A percentile compares a stretch with the other conserved stretches of the same genome.
Evolutionary conservation across 2,797 vertebrate species (phyloP).

Genomic region (Sylvia borin): DNA sequence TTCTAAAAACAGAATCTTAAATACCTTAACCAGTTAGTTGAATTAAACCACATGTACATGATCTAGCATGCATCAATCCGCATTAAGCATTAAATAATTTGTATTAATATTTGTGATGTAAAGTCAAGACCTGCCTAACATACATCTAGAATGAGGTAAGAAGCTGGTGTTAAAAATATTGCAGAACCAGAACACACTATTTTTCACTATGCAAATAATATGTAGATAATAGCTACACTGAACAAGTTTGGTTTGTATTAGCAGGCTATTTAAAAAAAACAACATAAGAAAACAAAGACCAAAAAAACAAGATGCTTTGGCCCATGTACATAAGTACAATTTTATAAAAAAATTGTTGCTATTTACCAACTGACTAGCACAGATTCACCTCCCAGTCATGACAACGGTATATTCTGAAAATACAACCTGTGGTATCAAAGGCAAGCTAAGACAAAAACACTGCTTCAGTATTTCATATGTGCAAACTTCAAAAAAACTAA

Average conservation of each 20-base stretch:
- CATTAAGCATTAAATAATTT: background rate
- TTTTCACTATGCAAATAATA: background rate
- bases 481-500: background rate
- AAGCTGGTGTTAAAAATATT: background rate
- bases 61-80: background rate
- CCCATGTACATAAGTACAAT: background rate
- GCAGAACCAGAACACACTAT: background rate
- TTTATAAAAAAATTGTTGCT: background rate
- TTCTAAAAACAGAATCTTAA: background rate
- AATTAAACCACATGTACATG: background rate
- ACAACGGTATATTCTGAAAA: background rate
- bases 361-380: background rate
- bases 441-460: background rate
- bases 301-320: background rate
- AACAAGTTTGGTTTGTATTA: background rate
- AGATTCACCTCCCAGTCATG: background rate
- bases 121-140: background rate
- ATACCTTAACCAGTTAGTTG: background rate
- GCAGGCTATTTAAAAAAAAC: background rate
- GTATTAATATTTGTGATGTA: background rate
- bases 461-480: background rate
- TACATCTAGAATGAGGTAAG: background rate
- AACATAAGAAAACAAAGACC: background rate
- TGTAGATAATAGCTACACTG: fast-evolving
- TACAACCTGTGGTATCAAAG: background rate